Percentiles rank a stretch among this genome's conserved stretches.
phyloP scores from a whole-genome alignment of 2,888 invertebrate genomes.

The Ceriagrion tenellum region DNA sequence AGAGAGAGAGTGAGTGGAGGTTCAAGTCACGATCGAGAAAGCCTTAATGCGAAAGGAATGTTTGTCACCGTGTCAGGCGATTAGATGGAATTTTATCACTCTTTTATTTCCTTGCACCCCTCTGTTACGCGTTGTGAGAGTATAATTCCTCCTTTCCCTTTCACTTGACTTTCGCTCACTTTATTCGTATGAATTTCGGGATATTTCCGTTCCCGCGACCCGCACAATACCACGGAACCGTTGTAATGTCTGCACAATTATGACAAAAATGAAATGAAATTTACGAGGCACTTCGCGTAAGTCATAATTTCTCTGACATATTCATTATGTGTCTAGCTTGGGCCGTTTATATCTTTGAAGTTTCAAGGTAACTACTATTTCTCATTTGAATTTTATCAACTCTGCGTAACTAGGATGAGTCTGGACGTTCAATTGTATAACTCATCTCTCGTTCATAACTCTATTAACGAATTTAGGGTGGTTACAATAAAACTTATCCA shows the following conservation, averaged over 20 bases:
- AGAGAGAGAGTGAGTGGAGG: too few relatives aligned
- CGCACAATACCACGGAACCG: background rate
- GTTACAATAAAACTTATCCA: too few relatives aligned
- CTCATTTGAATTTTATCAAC: too few relatives aligned
- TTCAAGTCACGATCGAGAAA: background rate
- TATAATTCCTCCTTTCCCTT: background rate
- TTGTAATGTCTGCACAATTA: background rate
- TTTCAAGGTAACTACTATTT: too few relatives aligned
- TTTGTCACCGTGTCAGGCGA: background rate
- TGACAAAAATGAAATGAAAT: background rate
- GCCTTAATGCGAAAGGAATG: background rate
- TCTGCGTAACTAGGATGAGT: too few relatives aligned
- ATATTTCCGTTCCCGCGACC: background rate
- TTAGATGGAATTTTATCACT: background rate
- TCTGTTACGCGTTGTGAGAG: background rate
- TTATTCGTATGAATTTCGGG: background rate
- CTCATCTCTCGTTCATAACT: too few relatives aligned
- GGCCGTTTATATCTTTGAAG: too few relatives aligned
- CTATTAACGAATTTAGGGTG: too few relatives aligned
- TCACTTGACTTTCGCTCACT: background rate
- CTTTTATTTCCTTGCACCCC: background rate
- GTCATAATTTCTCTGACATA: too few relatives aligned
- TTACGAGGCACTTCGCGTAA: background rate
- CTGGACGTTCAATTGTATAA: too few relatives aligned
- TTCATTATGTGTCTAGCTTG: too few relatives aligned